A percentile compares a stretch with the other conserved stretches of the same genome.
Conservation (phyloP, 2,888 invertebrate species). For the Sarcophaga caerulescens region DNA sequence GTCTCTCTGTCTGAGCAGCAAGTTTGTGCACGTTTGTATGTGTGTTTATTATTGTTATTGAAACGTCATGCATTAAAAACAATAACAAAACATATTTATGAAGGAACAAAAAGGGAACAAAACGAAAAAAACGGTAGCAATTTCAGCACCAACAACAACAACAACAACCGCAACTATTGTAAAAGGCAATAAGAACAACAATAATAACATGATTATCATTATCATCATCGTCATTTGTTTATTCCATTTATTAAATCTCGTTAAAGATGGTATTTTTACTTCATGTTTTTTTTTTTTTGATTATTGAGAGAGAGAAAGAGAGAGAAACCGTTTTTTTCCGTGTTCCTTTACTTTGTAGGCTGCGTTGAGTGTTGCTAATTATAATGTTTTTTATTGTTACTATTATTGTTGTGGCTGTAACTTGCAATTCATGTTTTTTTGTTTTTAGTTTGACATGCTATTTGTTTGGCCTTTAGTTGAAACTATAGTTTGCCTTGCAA, state of each 20-base stretch:
- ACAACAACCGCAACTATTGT: background rate
- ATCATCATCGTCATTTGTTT: conserved; percentile 29
- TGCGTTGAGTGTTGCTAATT: no score
- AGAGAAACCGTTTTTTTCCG: background rate
- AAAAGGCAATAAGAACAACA: background rate
- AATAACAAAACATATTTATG: no score
- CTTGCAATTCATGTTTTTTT: conserved; percentile 10
- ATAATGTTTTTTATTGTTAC: background rate
- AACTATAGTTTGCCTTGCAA: no score
- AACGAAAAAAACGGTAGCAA: background rate
- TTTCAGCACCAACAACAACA: conserved; percentile 4
- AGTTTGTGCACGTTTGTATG: conserved; percentile 18
- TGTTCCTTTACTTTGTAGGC: background rate
- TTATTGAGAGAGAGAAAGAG: no score
- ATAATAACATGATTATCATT: conserved; percentile 18
- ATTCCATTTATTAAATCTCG: conserved; percentile 52
- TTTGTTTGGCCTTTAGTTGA: no score
- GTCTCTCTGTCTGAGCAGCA: no score
- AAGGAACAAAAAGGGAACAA: no score
- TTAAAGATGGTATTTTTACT: conserved; percentile 6
- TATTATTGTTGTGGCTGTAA: background rate
- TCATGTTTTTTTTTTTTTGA: no score
- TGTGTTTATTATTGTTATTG: conserved; percentile 34
- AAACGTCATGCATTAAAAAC: conserved; percentile 52
- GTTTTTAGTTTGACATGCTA: no score